Evolutionary conservation across 1,140 invertebrate species (phyloP).

Genomic region (Euura lappo): DNA sequence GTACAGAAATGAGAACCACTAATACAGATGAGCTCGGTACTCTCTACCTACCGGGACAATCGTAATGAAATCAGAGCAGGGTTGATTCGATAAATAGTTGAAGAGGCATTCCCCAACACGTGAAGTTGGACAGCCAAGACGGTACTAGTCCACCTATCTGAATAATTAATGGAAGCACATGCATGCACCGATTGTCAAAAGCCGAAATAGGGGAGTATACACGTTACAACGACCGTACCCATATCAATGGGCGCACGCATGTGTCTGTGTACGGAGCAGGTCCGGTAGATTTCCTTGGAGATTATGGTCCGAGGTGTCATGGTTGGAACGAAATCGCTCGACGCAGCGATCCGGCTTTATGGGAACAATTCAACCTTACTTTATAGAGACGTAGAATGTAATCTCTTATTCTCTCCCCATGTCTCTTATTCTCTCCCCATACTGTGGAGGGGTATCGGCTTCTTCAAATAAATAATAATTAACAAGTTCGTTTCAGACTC

Average conservation of each 20-base stretch:
- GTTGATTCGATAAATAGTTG: constrained; percentile 9
- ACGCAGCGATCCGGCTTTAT: not conserved
- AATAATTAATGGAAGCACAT: constrained; percentile 12
- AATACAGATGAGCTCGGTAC: not conserved
- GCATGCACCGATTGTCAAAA: constrained; percentile 11
- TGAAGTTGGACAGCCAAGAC: constrained; percentile 2
- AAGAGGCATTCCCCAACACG: constrained; percentile 10
- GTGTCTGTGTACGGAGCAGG: not conserved
- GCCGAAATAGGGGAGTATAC: constrained; percentile 1
- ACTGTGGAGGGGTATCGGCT: too few relatives aligned
- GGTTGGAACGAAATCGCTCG: not conserved
- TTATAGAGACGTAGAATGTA: constrained; percentile 1
- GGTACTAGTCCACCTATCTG: not conserved
- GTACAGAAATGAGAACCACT: constrained; percentile 5
- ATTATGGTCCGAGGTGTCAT: not conserved
- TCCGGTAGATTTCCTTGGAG: constrained; percentile 14
- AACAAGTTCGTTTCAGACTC: too few relatives aligned
- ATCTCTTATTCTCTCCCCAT: not conserved
- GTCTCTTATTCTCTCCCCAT: not conserved
- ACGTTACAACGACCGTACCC: not conserved
- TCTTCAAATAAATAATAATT: too few relatives aligned
- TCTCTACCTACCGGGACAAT: constrained; percentile 8
- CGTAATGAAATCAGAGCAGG: constrained; percentile 16
- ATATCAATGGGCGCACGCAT: not conserved
- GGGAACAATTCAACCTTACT: constrained; percentile 2